phyloP scores from a whole-genome alignment of 2,888 invertebrate genomes.

The Nymphalis polychloros region DNA sequence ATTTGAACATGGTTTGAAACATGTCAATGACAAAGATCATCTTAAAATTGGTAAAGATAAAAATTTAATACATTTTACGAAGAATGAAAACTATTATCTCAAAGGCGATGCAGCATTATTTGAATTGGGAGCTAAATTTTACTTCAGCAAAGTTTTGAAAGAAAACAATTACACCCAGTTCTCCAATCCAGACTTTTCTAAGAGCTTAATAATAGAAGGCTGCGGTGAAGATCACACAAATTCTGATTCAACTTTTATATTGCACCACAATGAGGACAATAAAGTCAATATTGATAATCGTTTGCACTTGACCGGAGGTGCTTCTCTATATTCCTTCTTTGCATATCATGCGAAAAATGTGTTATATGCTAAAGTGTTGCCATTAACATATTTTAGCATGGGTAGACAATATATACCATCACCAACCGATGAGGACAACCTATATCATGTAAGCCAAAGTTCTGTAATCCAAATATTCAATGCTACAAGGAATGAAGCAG shows the following conservation, averaged over 20 bases:
- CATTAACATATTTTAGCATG: constrained; percentile 85
- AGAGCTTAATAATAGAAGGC: constrained; percentile 88
- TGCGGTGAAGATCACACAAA: constrained; percentile 83
- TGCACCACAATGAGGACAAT: constrained; percentile 81
- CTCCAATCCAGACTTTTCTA: constrained; percentile 89
- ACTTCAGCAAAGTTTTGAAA: constrained; percentile 68
- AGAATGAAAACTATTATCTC: constrained; percentile 83
- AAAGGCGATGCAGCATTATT: constrained; percentile 86
- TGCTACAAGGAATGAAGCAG: constrained; percentile 72
- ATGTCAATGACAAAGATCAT: constrained; percentile 71
- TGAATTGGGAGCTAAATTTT: constrained; percentile 83
- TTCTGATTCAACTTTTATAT: constrained; percentile 79
- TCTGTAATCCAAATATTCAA: constrained; percentile 86
- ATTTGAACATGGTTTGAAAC: constrained; percentile 52
- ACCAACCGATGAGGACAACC: constrained; percentile 64
- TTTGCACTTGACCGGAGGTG: constrained; percentile 88
- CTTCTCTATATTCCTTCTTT: constrained; percentile 87
- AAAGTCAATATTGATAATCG: constrained; percentile 79
- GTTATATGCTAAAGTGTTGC: constrained; percentile 83
- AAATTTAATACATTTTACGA: constrained; percentile 81
- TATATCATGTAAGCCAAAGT: constrained; percentile 87
- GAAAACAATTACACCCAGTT: constrained; percentile 83
- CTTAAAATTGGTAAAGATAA: constrained; percentile 78
- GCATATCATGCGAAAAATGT: constrained; percentile 87
- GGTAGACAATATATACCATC: constrained; percentile 86